These are phyloP conservation scores for Phaonia tiefii DNA, from an alignment of 2,888 invertebrate genomes.

Conservation along the genomic window DNA sequence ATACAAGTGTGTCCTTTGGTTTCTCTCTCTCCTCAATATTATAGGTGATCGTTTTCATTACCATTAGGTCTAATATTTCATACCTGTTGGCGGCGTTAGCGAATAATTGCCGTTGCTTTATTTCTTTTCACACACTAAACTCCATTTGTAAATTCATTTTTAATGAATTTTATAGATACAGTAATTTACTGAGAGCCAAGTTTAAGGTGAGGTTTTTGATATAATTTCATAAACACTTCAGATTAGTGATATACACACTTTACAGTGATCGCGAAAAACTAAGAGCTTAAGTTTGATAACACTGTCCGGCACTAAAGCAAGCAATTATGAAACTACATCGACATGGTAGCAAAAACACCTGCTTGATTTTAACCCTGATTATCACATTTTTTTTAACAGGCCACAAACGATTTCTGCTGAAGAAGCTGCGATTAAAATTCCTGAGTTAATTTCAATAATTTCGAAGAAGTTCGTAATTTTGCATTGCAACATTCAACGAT, in stretches of 20 bases:
- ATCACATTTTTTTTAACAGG: no score
- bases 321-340: no score
- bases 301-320: background rate
- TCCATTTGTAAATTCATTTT: conserved; percentile 6
- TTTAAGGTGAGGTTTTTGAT: conserved; percentile 66
- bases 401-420: no score
- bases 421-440: no score
- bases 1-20: conserved; percentile 13
- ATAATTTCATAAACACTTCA: background rate
- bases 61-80: conserved; percentile 5
- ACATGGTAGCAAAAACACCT: no score
- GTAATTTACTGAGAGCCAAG: conserved; percentile 47
- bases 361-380: no score
- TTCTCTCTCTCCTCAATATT: background rate
- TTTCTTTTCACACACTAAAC: conserved; percentile 19
- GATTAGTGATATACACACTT: background rate
- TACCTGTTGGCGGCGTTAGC: background rate
- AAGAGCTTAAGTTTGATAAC: background rate
- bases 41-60: background rate
- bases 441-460: no score
- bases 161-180: conserved; percentile 57
- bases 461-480: no score
- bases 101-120: conserved; percentile 9
- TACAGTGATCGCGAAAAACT: background rate
- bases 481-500: no score